These are phyloP conservation scores for Seladonia tumulorum DNA, from an alignment of 2,888 invertebrate species.

Conservation along the genomic window DNA sequence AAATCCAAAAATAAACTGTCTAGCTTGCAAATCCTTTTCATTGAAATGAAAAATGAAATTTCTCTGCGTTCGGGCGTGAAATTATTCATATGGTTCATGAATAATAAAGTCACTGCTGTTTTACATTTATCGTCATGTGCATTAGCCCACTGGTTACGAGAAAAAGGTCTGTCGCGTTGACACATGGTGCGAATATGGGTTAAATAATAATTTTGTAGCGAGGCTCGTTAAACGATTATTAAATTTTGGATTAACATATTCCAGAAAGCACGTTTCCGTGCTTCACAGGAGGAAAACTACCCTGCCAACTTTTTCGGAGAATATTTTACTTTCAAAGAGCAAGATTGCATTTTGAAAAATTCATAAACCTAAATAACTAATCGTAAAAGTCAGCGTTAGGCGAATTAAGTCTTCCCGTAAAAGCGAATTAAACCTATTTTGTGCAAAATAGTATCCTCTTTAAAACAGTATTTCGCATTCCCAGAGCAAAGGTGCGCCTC, in stretches of 20 bases:
- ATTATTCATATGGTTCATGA: slow-evolving; percentile 3
- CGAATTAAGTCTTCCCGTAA: no score
- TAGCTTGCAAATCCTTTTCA: background rate
- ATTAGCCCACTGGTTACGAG: background rate
- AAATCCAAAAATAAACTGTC: background rate
- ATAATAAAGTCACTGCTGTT: background rate
- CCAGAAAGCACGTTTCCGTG: background rate
- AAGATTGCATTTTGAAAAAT: background rate
- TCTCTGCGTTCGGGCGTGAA: background rate
- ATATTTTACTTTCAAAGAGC: background rate
- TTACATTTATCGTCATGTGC: background rate
- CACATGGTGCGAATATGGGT: background rate
- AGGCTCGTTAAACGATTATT: background rate
- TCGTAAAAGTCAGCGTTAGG: no score
- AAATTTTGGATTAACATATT: background rate
- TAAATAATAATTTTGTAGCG: background rate
- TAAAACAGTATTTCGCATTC: background rate
- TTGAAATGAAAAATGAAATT: background rate
- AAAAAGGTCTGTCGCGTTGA: background rate
- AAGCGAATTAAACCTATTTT: no score
- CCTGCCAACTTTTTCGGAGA: background rate
- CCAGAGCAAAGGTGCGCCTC: background rate
- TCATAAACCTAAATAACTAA: no score
- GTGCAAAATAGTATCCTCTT: no score
- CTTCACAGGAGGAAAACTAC: no score